Conservation (phyloP, 2,888 invertebrate genomes). For the Limenitis camilla region DNA sequence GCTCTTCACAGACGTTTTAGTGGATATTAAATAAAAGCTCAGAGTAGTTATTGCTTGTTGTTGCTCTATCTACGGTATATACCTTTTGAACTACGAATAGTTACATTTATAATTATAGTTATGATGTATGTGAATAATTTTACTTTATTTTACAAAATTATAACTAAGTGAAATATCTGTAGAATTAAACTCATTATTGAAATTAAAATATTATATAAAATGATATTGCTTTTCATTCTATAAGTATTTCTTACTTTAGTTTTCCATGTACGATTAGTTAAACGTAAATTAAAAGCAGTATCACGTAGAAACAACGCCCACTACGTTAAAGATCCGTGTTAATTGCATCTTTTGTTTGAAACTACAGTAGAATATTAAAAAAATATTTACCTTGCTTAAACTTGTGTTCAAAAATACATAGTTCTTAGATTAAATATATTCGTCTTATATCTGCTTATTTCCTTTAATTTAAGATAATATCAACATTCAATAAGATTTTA, state of each 20-base stretch:
- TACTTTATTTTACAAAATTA: too few relatives aligned
- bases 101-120: too few relatives aligned
- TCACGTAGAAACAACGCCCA: background rate
- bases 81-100: too few relatives aligned
- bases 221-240: background rate
- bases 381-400: background rate
- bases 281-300: background rate
- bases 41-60: background rate
- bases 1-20: background rate
- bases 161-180: too few relatives aligned
- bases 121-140: too few relatives aligned
- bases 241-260: background rate
- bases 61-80: too few relatives aligned
- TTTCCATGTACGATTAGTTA: background rate
- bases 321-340: slow-evolving; percentile 1
- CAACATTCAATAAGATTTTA: too few relatives aligned
- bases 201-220: background rate
- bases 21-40: background rate
- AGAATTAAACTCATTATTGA: too few relatives aligned
- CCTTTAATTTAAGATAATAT: too few relatives aligned
- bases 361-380: background rate
- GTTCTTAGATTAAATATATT: too few relatives aligned
- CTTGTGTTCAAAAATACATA: too few relatives aligned
- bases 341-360: slow-evolving; percentile 4
- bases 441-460: too few relatives aligned